Percentiles rank a stretch among this genome's conserved stretches.
Evolutionary conservation across 1,140 invertebrate genomes (phyloP).

Genomic region (Gerris buenoi): DNA sequence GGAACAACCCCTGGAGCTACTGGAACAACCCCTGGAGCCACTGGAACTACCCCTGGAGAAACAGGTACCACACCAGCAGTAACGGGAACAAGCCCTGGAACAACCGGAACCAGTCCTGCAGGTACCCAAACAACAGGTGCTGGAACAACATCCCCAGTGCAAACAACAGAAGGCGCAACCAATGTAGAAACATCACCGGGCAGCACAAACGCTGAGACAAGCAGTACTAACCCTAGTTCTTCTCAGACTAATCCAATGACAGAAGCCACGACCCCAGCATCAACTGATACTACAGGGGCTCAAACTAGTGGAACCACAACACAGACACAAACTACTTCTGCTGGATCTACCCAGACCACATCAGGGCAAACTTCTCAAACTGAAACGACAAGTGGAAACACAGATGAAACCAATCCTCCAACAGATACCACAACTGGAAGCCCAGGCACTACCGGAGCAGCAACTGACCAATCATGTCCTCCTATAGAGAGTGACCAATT

Average conservation of each 20-base stretch:
- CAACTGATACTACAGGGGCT: constrained; percentile 5
- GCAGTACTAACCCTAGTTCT: not conserved
- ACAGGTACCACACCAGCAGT: not conserved
- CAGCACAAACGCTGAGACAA: constrained; percentile 5
- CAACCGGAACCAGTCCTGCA: constrained; percentile 10
- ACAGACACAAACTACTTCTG: constrained; percentile 3
- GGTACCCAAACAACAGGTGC: constrained; percentile 12
- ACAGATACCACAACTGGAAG: constrained; percentile 10
- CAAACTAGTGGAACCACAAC: constrained; percentile 3
- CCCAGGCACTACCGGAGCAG: constrained; percentile 15
- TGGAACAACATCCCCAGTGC: constrained; percentile 12
- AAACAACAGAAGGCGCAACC: constrained; percentile 6
- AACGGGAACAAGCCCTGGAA: constrained; percentile 18
- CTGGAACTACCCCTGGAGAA: constrained; percentile 7
- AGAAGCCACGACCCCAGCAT: constrained; percentile 7
- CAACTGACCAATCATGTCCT: constrained; percentile 17
- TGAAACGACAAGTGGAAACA: constrained; percentile 9
- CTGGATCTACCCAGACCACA: constrained; percentile 3
- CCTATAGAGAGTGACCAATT: constrained; percentile 38
- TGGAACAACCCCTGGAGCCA: not conserved
- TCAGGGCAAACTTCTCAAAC: constrained; percentile 5
- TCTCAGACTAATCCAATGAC: constrained; percentile 2
- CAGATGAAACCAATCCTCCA: constrained; percentile 13
- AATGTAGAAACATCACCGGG: constrained; percentile 9
- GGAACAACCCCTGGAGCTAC: constrained; percentile 17